Evolutionary conservation across 1,140 invertebrate genomes (phyloP), one percentile per base, ranked within the genome.

Genomic region (Euura lappo): DNA sequence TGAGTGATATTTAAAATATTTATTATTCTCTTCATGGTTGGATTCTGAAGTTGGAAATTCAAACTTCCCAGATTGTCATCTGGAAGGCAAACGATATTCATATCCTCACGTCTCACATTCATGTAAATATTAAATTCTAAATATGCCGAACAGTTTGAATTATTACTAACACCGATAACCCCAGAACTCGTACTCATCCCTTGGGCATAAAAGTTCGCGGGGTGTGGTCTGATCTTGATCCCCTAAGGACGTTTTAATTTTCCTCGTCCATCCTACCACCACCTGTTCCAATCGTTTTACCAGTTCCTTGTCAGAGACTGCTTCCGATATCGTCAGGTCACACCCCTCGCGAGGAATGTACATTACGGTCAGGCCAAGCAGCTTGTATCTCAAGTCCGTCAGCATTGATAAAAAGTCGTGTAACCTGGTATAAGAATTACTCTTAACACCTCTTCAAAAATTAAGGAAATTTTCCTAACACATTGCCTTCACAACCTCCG

Each of bases 101-200:
- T 60, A 60, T 28, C 28, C 28, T 28, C 28, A 28, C 28, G 28
- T 28, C 28, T 28, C 28, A 28, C 1, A 28, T 28, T 28, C 28
- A 28, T 28, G 28, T 28, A 28, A 28, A 28, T 28, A 1, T 28
- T 28, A 28, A 28, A 28, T 28, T 28, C 28, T 28, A 28, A 28
- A 28, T 28, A 28, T 28, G 28, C 28, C 1, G 28, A 28, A 60
- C 13, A 60, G 7, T 70, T 46, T 69, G 51, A 60, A 65, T 44
- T 28, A 44, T 69, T 70, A 89, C 91, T 90, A 85, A 94, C 94
- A 93, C 85, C 95, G 89, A 81, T 95, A 94, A 78, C 92, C 89
- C 96, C 96, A 97, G 86, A 97, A 97, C 73, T 95, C 91, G 79
- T 94, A 95, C 88, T 97, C 95, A 81, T 97, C 95, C n/a, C 91